Evolutionary conservation across 2,797 vertebrate species (phyloP).

Genomic region (Phoxinus dragarum): DNA sequence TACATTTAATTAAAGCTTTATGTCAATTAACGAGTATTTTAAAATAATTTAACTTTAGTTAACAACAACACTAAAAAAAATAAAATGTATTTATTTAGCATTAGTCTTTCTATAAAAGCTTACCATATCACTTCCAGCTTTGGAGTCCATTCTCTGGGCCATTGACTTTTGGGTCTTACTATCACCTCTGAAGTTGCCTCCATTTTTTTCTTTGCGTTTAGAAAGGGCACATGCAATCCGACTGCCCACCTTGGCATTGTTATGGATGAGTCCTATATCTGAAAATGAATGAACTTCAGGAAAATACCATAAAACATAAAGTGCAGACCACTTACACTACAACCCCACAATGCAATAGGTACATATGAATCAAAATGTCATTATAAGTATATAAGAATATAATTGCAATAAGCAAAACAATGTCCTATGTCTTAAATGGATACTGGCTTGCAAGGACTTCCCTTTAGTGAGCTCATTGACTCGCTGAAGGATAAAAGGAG

Average conservation of each 20-base stretch:
- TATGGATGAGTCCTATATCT: constrained; percentile 90
- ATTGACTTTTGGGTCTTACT: constrained; percentile 30
- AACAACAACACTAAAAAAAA: background rate
- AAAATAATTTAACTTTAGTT: background rate
- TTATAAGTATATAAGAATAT: background rate
- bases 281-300: constrained; percentile 61
- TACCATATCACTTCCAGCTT: constrained; percentile 70
- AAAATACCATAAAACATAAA: background rate
- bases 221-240: constrained; percentile 85
- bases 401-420: background rate
- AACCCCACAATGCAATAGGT: background rate
- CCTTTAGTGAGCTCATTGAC: constrained; percentile 84
- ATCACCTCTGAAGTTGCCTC: background rate
- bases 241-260: constrained; percentile 89
- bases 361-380: background rate
- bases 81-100: background rate
- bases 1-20: background rate
- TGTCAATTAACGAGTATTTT: background rate
- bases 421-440: constrained; percentile 71
- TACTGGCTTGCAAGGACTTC: constrained; percentile 88
- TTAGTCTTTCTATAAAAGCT: background rate
- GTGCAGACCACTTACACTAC: background rate
- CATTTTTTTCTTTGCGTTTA: constrained; percentile 58
- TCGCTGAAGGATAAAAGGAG: constrained; percentile 86
- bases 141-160: constrained; percentile 49